Evolutionary conservation across 1,140 invertebrate species (phyloP).

Genomic region (Drosophila jambulina): DNA sequence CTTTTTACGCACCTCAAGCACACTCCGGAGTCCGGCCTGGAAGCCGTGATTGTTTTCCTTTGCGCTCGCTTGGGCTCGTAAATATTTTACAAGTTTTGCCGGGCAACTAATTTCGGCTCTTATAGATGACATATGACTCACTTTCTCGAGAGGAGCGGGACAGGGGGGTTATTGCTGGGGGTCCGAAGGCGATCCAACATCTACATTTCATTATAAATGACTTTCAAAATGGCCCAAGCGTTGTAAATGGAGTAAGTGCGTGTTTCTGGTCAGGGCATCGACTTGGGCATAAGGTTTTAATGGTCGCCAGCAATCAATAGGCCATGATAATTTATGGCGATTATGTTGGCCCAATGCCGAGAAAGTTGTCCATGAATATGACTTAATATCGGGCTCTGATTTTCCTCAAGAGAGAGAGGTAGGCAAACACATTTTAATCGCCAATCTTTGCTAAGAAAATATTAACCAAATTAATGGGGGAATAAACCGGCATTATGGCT

Average conservation of each 20-base stretch:
- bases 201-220: slow-evolving; percentile 81
- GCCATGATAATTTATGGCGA: slow-evolving; percentile 55
- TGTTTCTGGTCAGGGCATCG: slow-evolving; percentile 37
- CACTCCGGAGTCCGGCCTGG: slow-evolving; percentile 18
- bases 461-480: background rate
- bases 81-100: slow-evolving; percentile 77
- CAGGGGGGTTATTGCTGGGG: background rate
- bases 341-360: slow-evolving; percentile 19
- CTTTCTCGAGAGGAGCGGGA: slow-evolving; percentile 12
- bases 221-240: slow-evolving; percentile 72
- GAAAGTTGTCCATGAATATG: slow-evolving; percentile 45
- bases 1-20: slow-evolving; percentile 70
- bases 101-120: slow-evolving; percentile 69
- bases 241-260: slow-evolving; percentile 56
- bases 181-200: slow-evolving; percentile 54
- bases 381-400: slow-evolving; percentile 35
- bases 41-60: slow-evolving; percentile 40
- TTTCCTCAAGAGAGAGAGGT: background rate
- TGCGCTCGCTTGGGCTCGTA: slow-evolving; percentile 71
- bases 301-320: slow-evolving; percentile 46
- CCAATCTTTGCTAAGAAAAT: slow-evolving; percentile 9
- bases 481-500: background rate
- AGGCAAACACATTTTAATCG: slow-evolving; percentile 16
- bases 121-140: slow-evolving; percentile 71
- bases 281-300: slow-evolving; percentile 39